Evolutionary conservation across 2,888 invertebrate species (phyloP).

Genomic region (Standfussiana lucernea): DNA sequence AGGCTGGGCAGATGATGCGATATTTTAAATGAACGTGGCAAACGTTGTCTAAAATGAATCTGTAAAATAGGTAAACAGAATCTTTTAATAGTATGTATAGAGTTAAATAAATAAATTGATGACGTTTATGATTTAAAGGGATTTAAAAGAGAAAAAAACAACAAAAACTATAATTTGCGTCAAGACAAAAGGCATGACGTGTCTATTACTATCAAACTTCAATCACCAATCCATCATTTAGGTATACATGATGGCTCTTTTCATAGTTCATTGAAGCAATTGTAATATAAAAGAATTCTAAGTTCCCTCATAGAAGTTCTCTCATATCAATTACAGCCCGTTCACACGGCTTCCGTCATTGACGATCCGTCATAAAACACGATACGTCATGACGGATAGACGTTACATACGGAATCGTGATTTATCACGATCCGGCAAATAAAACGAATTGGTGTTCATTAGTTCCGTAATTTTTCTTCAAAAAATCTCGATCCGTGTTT

Average conservation of each 20-base stretch:
- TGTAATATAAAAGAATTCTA: background rate
- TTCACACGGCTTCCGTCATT: too few species aligned
- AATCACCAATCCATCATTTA: background rate
- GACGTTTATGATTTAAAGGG: too few species aligned
- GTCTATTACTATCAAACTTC: background rate
- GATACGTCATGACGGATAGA: too few species aligned
- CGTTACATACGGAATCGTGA: too few species aligned
- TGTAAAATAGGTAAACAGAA: background rate
- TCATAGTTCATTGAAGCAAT: background rate
- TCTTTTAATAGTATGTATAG: background rate
- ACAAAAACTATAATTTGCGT: background rate
- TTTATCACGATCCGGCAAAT: too few species aligned
- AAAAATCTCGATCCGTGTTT: too few species aligned
- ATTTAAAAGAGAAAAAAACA: too few species aligned
- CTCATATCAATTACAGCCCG: too few species aligned
- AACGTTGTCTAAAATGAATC: background rate
- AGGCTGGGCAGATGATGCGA: too few species aligned
- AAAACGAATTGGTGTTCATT: too few species aligned
- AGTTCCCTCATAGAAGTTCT: background rate
- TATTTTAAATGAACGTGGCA: background rate
- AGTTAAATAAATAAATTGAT: background rate
- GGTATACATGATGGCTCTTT: background rate
- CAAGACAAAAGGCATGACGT: background rate
- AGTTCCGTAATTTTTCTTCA: too few species aligned
- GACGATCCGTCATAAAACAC: too few species aligned